Evolutionary conservation across 2,888 invertebrate genomes (phyloP), one percentile per base, ranked within the genome.

Genomic region (Bembecia ichneumoniformis): DNA sequence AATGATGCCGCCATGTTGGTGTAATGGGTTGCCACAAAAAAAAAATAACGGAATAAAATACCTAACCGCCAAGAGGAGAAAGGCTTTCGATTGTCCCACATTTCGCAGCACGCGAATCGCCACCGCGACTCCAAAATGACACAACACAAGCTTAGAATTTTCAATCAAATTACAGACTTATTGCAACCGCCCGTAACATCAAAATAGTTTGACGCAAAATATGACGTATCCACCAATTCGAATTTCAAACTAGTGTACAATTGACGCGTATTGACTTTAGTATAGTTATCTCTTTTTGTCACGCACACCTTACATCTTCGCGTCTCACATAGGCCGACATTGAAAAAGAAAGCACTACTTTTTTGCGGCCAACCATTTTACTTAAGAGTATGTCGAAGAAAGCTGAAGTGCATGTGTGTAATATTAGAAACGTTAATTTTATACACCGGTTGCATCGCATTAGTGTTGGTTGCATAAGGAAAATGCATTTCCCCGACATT

Each of bases 81-180:
- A 87, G 87, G 87, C 87, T 87, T 87, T 87, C 87, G 86, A 82
- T 87, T 87, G 87, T 81, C 83, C 87, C 73, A 87, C 84, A 77
- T 87, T 82, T 80, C 77, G 74, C 71, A 62, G 76, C 83, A 83
- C 80, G 84, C 86, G 79, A 82, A 77, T 73, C 70, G 67, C 55
- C 60, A 54, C 49, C 68, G 68, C 75, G 70, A 73, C 75, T 66
- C 57, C 64, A 59, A 69, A 77, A 70, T 72, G 64, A 62, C 74
- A 58, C 74, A 78, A 70, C 76, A 68, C 74, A 71, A 67, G 53
- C 60, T 50, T 51, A 55, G 55, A 48, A 58, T 57, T 61, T 54
- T 58, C 59, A 56, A 67, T 60, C 58, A 59, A 66, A 75, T 56
- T 59, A 55, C 68, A 62, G 60, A 73, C 77, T 76, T 76, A 75